phyloP scores from a whole-genome alignment of 2,113 vertebrate genomes.

The Mugil cephalus region DNA sequence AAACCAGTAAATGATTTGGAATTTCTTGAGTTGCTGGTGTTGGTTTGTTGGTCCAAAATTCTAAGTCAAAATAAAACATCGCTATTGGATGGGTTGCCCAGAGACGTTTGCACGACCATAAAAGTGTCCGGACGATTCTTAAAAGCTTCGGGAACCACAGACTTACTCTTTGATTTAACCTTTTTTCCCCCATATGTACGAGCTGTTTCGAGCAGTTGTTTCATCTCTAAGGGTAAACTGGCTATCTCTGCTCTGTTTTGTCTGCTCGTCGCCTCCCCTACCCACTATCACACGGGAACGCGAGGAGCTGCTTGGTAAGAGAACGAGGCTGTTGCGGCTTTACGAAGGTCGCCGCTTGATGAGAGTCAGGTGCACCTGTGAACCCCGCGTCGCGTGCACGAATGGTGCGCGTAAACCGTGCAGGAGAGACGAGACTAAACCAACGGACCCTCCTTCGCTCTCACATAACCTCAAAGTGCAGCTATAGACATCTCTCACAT shows the following conservation, averaged over 20 bases:
- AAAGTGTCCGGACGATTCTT: too few relatives aligned
- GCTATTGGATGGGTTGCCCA: too few relatives aligned
- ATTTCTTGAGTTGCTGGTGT: too few relatives aligned
- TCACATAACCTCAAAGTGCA: conserved; percentile 68
- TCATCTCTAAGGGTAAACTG: neutral
- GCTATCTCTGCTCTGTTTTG: neutral
- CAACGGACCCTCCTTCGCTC: conserved; percentile 16
- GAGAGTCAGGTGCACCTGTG: conserved; percentile 59
- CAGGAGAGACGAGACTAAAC: conserved; percentile 40
- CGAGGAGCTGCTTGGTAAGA: conserved; percentile 1
- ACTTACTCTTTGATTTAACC: neutral
- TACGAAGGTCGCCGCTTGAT: conserved; percentile 35
- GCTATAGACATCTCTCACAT: conserved; percentile 68
- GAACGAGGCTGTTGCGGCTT: conserved; percentile 40
- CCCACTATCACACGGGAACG: conserved; percentile 23
- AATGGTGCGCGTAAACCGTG: neutral
- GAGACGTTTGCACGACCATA: too few relatives aligned
- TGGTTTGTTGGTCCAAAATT: too few relatives aligned
- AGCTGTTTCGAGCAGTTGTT: too few relatives aligned
- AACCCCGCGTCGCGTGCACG: conserved; percentile 5
- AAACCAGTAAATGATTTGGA: neutral
- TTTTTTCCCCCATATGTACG: neutral
- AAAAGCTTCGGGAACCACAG: neutral
- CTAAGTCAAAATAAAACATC: too few relatives aligned
- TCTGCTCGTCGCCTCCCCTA: neutral